Evolutionary conservation across 1,140 invertebrate genomes (phyloP), one percentile per base, ranked within the genome.

Genomic region (Drusus annulatus): DNA sequence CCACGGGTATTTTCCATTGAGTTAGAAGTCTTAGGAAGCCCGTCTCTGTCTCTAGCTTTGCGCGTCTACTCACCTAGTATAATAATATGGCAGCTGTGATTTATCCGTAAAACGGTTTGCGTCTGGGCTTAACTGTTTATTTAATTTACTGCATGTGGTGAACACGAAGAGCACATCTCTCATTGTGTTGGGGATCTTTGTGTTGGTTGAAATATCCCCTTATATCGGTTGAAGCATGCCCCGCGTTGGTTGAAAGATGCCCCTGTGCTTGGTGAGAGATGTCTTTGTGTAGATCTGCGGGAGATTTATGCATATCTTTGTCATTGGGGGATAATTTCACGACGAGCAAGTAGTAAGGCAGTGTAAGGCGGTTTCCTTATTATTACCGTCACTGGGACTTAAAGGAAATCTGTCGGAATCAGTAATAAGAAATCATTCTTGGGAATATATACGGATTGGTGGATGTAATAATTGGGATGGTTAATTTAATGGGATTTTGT

Each of bases 71-170:
- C 36, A 45, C 1, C 10, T 13, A 45, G 13, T 45, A 45, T 45
- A 45, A 45, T 36, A 17, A 69, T 51, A 78, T 78, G 76, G 76
- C 76, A 21, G 10, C 58, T 10, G 17, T 78, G 76, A 78, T 78
- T 78, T 78, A 78, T 78, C 56, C 31, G 17, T 58, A 56, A 78
- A 78, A 56, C 63, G 76, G 76, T 58, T 71, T 58, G 65, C 28
- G 62, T 78, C 76, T 71, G n/a, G n/a, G 76, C 50, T 78, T 51
- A 78, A 78, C 76, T 69, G 76, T 71, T 78, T 71, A 77, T 77
- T 77, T 77, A 77, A 77, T 77, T 77, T 77, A 77, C 60, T 77
- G 76, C 76, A 52, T 45, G 76, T 45, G 76, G 76, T 68, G 56
- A 77, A 77, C 13, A 45, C 13, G 21, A 23, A 1, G 36, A 25